These are phyloP conservation scores for Timema podura DNA, from an alignment of 2,888 invertebrate species.

Conservation along the genomic window DNA sequence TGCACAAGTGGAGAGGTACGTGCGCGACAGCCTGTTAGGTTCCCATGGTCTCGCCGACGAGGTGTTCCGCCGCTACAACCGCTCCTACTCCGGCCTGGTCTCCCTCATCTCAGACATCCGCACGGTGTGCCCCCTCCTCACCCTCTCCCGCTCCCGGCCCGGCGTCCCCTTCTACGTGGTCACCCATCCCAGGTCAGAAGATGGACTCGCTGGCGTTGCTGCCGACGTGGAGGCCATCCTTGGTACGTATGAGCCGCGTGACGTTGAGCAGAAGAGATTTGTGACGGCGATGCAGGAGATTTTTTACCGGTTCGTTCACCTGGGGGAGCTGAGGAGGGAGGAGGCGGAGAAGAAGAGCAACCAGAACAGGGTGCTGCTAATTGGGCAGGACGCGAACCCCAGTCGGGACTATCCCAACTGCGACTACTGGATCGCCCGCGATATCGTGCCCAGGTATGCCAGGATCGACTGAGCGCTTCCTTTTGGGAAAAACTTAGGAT, in stretches of 20 bases:
- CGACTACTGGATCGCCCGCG: slow-evolving; percentile 69
- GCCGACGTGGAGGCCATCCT: slow-evolving; percentile 76
- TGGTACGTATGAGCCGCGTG: slow-evolving; percentile 65
- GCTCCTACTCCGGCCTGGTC: slow-evolving; percentile 61
- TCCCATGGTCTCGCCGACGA: slow-evolving; percentile 55
- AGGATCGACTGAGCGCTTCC: slow-evolving; percentile 60
- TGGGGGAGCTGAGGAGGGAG: slow-evolving; percentile 29
- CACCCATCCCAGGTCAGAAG: slow-evolving; percentile 55
- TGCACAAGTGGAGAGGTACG: slow-evolving; percentile 5
- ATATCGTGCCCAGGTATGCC: slow-evolving; percentile 70
- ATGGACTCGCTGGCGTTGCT: slow-evolving; percentile 54
- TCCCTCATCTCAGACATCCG: slow-evolving; percentile 74
- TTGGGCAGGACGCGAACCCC: slow-evolving; percentile 66
- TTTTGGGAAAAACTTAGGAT: too few relatives aligned
- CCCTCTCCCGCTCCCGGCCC: slow-evolving; percentile 57
- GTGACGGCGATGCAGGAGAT: slow-evolving; percentile 75
- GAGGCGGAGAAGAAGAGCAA: slow-evolving; percentile 12
- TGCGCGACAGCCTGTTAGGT: slow-evolving; percentile 16
- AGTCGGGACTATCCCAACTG: slow-evolving; percentile 66
- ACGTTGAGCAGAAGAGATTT: slow-evolving; percentile 19
- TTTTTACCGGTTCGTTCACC: slow-evolving; percentile 66
- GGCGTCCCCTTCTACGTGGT: slow-evolving; percentile 69
- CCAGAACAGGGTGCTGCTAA: slow-evolving; percentile 53
- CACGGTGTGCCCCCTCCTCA: slow-evolving; percentile 71
- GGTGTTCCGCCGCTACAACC: slow-evolving; percentile 56